Evolutionary conservation across 2,113 vertebrate species (phyloP).

Genomic region (Alethe castanea): DNA sequence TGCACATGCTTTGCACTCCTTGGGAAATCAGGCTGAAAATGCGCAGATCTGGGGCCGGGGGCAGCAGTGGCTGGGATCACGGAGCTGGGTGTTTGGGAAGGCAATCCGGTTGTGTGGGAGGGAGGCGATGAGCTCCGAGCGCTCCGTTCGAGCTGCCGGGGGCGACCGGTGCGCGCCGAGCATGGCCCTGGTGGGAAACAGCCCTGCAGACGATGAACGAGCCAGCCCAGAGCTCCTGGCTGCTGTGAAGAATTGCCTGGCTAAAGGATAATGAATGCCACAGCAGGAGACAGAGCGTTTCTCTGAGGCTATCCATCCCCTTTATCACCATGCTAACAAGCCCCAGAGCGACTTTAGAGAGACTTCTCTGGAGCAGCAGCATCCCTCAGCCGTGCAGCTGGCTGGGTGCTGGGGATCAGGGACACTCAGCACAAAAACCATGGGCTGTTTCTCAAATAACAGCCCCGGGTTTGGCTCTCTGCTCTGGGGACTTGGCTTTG

Average conservation of each 20-base stretch:
- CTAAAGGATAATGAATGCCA: conserved; percentile 34
- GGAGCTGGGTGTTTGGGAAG: rapidly evolving
- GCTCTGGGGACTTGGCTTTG: not conserved
- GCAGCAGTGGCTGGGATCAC: not conserved
- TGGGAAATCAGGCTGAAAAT: not conserved
- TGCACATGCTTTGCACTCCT: not conserved
- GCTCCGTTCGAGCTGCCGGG: not conserved
- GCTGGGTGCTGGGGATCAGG: not conserved
- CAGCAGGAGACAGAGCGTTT: conserved; percentile 44
- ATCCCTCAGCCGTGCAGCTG: not conserved
- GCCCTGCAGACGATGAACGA: not conserved
- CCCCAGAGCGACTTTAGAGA: conserved; percentile 10
- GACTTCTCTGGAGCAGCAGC: not conserved
- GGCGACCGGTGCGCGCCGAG: not conserved
- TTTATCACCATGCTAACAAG: conserved; percentile 55
- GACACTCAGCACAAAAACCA: rapidly evolving
- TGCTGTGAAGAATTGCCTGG: not conserved
- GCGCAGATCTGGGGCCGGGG: not conserved
- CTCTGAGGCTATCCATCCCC: conserved; percentile 51
- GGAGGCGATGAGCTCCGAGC: not conserved
- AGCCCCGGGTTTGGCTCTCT: not conserved
- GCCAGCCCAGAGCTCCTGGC: not conserved
- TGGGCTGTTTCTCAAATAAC: rapidly evolving
- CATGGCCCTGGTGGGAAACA: not conserved
- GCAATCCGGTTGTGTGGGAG: not conserved